Evolutionary conservation across 2,888 invertebrate species (phyloP).

Genomic region (Pecten maximus): DNA sequence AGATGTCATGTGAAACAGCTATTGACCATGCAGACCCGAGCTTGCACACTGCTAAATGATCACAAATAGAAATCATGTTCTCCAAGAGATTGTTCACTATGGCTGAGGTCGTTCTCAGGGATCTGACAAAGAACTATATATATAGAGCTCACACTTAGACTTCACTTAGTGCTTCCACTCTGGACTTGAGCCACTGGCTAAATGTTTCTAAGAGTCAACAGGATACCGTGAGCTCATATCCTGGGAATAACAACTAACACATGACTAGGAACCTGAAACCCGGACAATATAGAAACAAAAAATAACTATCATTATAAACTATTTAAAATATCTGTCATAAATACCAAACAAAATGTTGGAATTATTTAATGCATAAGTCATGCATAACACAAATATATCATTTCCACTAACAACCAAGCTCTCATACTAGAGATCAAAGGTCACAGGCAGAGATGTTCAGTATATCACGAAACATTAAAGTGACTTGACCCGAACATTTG

Average conservation of each 20-base stretch:
- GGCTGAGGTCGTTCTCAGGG: no score
- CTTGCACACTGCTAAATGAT: no score
- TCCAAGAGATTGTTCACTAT: no score
- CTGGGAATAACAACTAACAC: background rate
- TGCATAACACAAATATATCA: slow-evolving; percentile 16
- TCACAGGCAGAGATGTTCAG: slow-evolving; percentile 5
- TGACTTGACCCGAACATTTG: slow-evolving; percentile 7
- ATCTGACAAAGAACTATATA: no score
- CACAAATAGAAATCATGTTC: no score
- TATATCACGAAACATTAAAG: slow-evolving; percentile 8
- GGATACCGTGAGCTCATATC: background rate
- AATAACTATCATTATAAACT: background rate
- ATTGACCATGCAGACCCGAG: no score
- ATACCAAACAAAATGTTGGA: background rate
- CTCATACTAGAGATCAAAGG: background rate
- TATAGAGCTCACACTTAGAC: no score
- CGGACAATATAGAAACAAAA: background rate
- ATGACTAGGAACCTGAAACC: background rate
- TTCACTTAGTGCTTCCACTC: no score
- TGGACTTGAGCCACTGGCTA: no score
- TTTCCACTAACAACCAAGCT: background rate
- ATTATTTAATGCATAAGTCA: slow-evolving; percentile 20
- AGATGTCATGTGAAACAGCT: no score
- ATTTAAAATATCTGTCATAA: background rate
- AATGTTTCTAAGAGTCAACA: background rate